Conservation (phyloP, 1,140 invertebrate genomes). For the Metopolophium dirhodum region DNA sequence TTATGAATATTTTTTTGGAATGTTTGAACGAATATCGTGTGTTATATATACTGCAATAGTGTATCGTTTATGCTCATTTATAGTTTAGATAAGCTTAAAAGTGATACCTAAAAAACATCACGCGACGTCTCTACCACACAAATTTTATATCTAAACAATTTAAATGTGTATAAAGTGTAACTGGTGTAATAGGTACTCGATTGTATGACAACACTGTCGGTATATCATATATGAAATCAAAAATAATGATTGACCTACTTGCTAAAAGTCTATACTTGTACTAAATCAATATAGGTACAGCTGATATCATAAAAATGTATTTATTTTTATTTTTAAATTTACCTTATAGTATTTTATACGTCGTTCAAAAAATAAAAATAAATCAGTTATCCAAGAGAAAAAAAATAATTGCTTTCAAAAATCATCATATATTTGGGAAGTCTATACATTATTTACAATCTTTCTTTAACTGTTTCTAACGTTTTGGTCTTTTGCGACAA, state of each 20-base stretch:
- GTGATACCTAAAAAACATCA: background rate
- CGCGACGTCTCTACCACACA: background rate
- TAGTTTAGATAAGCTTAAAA: background rate
- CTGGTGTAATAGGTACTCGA: background rate
- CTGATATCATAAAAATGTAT: background rate
- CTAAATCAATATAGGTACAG: background rate
- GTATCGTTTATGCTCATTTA: background rate
- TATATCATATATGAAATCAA: background rate
- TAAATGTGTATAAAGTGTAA: too few species aligned
- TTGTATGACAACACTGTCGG: background rate
- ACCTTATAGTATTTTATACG: background rate
- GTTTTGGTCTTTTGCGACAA: background rate
- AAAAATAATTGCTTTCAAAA: background rate
- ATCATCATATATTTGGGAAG: background rate
- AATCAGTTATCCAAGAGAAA: background rate
- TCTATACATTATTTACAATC: background rate
- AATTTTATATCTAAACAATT: background rate
- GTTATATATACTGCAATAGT: background rate
- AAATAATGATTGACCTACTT: background rate
- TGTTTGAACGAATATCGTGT: background rate
- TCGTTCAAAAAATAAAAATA: background rate
- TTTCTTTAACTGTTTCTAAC: background rate
- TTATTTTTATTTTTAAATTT: background rate
- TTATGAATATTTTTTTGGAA: background rate
- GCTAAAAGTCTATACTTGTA: background rate